Conservation (phyloP, 2,113 vertebrate species). For the Pipra filicauda region DNA sequence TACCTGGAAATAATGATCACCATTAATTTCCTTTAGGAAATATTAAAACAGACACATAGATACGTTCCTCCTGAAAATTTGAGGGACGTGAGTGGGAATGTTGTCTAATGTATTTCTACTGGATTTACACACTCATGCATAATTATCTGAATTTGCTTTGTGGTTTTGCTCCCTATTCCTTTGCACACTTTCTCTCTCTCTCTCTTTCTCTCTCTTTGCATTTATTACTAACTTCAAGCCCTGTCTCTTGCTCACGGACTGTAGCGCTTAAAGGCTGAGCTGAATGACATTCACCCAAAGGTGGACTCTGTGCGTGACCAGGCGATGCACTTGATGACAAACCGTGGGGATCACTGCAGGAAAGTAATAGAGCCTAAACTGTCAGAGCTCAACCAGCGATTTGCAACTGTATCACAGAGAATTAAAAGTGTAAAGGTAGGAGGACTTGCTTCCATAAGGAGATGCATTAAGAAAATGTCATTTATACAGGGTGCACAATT, state of each 20-base stretch:
- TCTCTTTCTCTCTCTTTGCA: slow-evolving; percentile 51
- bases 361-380: slow-evolving; percentile 88
- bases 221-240: slow-evolving; percentile 77
- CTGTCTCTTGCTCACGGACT: slow-evolving; percentile 78
- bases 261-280: slow-evolving; percentile 89
- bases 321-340: slow-evolving; percentile 88
- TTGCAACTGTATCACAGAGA: slow-evolving; percentile 82
- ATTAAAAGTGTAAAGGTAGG: slow-evolving; percentile 90
- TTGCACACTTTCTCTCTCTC: slow-evolving; percentile 64
- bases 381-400: slow-evolving; percentile 87
- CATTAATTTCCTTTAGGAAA: not conserved
- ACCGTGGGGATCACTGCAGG: slow-evolving; percentile 89
- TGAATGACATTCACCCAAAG: slow-evolving; percentile 86
- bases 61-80: not conserved
- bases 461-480: slow-evolving; percentile 22
- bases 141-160: slow-evolving; percentile 38
- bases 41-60: not conserved
- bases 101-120: not conserved
- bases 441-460: slow-evolving; percentile 62
- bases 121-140: not conserved
- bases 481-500: not conserved
- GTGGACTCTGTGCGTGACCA: slow-evolving; percentile 86
- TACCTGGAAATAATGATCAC: not conserved
- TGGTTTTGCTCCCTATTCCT: slow-evolving; percentile 57
- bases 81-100: not conserved